phyloP scores from a whole-genome alignment of 2,113 vertebrate genomes.

The Salvator merianae region DNA sequence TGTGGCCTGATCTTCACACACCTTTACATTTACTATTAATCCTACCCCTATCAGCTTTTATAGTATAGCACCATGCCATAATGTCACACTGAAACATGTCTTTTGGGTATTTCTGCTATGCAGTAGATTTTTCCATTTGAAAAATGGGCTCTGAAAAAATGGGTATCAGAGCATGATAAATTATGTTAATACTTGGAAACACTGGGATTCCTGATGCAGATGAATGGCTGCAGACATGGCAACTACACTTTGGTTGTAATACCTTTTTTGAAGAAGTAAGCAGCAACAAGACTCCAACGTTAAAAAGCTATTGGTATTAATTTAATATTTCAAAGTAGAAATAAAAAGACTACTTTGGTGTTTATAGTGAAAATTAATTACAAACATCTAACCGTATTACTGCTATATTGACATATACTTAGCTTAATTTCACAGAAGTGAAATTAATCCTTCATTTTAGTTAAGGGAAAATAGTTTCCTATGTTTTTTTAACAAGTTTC shows the following conservation, averaged over 20 bases:
- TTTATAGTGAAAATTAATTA: conserved; percentile 20
- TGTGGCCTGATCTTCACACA: not conserved
- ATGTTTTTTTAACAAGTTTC: too few relatives aligned
- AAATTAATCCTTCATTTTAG: not conserved
- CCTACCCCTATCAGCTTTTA: not conserved
- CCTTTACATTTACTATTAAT: not conserved
- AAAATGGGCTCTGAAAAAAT: not conserved
- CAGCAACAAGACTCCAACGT: conserved; percentile 12
- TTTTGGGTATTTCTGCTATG: not conserved
- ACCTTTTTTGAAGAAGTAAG: not conserved
- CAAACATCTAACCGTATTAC: not conserved
- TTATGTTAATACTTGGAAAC: not conserved
- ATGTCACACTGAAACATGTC: not conserved
- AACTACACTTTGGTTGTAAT: conserved; percentile 23
- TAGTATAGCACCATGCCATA: not conserved
- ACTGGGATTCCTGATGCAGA: not conserved
- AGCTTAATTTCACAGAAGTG: conserved; percentile 15
- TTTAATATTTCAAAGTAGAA: conserved; percentile 25
- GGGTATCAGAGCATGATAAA: not conserved
- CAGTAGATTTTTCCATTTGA: not conserved
- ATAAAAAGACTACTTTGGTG: conserved; percentile 11
- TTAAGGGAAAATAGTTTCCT: too few relatives aligned
- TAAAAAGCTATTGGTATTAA: conserved; percentile 26
- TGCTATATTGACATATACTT: conserved; percentile 10
- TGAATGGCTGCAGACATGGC: conserved; percentile 28